These are phyloP conservation scores for Aurelia aurita complex sp. Pacific DNA, from an alignment of 30 jellyfish, hydroid and myxozoan genomes.

Conservation along the genomic window DNA sequence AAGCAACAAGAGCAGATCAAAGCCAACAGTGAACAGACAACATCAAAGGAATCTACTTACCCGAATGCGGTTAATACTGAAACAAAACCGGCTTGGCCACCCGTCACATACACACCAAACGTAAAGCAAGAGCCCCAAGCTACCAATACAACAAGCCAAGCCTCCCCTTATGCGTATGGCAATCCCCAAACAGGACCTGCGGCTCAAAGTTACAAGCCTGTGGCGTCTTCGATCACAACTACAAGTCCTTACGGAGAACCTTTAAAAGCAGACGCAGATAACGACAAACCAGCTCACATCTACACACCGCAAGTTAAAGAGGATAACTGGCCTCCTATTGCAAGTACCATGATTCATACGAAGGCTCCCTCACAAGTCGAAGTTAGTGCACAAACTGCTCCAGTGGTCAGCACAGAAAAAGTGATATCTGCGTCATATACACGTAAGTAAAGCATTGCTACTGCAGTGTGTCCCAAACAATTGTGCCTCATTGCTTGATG, in stretches of 20 bases:
- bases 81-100: conserved; percentile 14
- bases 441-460: conserved; percentile 3
- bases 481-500: no score
- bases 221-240: neutral
- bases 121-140: neutral
- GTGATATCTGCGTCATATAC: neutral
- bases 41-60: no score
- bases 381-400: neutral
- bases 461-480: no score
- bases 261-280: neutral
- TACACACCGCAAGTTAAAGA: conserved; percentile 51
- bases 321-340: conserved; percentile 69
- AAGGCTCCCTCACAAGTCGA: conserved; percentile 25
- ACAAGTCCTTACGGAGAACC: neutral
- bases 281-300: conserved; percentile 8
- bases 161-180: neutral
- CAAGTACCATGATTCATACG: neutral
- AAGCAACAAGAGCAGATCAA: no score
- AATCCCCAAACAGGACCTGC: neutral
- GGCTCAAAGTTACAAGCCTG: neutral
- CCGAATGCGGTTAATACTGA: neutral
- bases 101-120: neutral
- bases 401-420: conserved; percentile 16
- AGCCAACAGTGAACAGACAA: no score
- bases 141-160: neutral